Base-by-base conservation (phyloP, 2,113 vertebrate genomes). In the Eupsittula cactorum region DNA sequence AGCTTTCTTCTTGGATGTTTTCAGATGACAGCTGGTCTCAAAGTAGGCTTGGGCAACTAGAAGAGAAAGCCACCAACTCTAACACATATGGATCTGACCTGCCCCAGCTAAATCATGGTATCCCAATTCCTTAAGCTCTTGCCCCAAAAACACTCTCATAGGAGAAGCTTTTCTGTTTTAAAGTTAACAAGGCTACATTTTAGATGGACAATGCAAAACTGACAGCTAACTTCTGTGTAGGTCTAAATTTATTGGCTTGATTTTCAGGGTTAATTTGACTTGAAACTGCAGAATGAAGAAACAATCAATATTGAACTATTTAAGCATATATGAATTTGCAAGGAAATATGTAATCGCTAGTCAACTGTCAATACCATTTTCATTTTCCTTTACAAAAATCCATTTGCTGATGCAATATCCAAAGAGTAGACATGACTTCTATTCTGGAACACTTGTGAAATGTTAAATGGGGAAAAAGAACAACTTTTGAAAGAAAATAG, bases 401-500 rank as follows among this genome's bases (percentile, higher is more conserved):
- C 5, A 3, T 77, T 80, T 77, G 24, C 33, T 44, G 42, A 53
- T 75, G 49, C 17, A 86, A 53, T 85, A 82, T 13, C 7, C 64
- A 70, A 53, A 79, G 55, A 53, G 42, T 33, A 81, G 71, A 90
- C 37, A 39, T 25, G 17, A 25, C 19, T 90, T 81, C 29, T 92
- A 39, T 63, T 90, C 86, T 83, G 37, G 83, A 83, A 94, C 68
- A 77, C 31, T 88, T 94, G 52, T 12, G 29, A 91, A 87, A 86
- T 62, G 59, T 92, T 97, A 93, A 92, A 94, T 71, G 79, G 75
- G 53, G 59, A 44, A 88, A 96, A 94, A 94, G 76, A 95, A 62
- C 76, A 95, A 96, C 79, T 93, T 94, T n/a, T 53, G 49, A 86
- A 90, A 86, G 71, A 91, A 96, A 94, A 95, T n/a, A 78, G 64